These are phyloP conservation scores for Hemicrepidius hirtus DNA, from an alignment of 2,888 invertebrate species.

Conservation along the genomic window DNA sequence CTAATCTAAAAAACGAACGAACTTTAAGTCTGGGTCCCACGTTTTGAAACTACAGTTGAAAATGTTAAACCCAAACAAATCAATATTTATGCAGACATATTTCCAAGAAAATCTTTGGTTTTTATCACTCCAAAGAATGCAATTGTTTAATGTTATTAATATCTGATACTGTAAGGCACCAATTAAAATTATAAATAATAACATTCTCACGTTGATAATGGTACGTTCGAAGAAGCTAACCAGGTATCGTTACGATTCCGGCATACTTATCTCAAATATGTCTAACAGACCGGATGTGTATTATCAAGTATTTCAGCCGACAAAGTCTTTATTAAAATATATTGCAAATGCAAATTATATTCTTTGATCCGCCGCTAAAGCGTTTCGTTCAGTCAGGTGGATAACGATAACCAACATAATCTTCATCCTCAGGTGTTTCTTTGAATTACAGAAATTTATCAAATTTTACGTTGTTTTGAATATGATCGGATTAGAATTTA, in stretches of 20 bases:
- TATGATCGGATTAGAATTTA: slow-evolving; percentile 2
- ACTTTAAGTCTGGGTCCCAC: too few species aligned
- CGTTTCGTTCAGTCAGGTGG: neutral
- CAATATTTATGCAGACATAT: too few species aligned
- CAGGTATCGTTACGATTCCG: slow-evolving; percentile 25
- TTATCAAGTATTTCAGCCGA: slow-evolving; percentile 41
- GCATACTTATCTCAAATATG: slow-evolving; percentile 33
- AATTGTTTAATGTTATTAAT: neutral
- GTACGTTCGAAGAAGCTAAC: slow-evolving; percentile 11
- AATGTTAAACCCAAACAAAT: too few species aligned
- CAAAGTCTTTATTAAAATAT: slow-evolving; percentile 42
- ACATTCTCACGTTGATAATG: slow-evolving; percentile 33
- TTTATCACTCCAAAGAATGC: neutral
- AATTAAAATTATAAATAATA: slow-evolving; percentile 29
- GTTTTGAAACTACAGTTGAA: too few species aligned
- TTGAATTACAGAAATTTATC: too few species aligned
- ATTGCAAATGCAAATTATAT: slow-evolving; percentile 30
- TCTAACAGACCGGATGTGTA: slow-evolving; percentile 41
- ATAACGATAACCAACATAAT: neutral
- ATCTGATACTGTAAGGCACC: neutral
- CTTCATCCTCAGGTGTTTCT: neutral
- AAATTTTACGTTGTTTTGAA: too few species aligned
- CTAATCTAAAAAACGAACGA: too few species aligned
- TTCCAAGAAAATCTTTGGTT: too few species aligned
- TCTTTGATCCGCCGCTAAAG: slow-evolving; percentile 25